A percentile compares a stretch with the other conserved stretches of the same genome.
Evolutionary conservation across 2,797 vertebrate species (phyloP).

Genomic region (Liasis olivaceus): DNA sequence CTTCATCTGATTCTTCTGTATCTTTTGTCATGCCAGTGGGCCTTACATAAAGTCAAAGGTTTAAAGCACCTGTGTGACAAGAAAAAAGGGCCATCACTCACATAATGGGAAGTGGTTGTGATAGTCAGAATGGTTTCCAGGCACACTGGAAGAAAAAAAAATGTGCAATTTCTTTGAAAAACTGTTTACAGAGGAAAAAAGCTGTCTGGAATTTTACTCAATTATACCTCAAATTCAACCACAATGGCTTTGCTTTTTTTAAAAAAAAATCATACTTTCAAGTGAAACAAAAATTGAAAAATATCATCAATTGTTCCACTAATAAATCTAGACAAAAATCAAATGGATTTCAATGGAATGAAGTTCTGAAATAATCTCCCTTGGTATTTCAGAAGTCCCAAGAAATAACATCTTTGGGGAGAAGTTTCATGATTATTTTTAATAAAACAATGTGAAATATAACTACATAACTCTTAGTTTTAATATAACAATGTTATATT

Average conservation of each 20-base stretch:
- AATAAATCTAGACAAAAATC: neutral
- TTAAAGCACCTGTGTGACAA: constrained; percentile 4
- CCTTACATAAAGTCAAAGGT: neutral
- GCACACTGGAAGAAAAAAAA: neutral
- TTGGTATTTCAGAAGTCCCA: neutral
- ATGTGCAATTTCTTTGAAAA: neutral
- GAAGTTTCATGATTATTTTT: neutral
- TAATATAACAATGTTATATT: neutral
- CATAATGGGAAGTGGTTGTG: neutral
- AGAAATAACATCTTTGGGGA: neutral
- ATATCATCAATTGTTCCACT: neutral
- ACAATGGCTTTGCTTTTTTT: neutral
- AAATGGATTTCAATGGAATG: neutral
- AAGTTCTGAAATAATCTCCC: neutral
- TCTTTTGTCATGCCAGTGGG: neutral
- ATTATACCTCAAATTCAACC: neutral
- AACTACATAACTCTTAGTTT: neutral
- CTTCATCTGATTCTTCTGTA: constrained; percentile 14
- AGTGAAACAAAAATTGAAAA: constrained; percentile 21
- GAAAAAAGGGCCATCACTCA: neutral
- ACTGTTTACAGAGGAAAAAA: neutral
- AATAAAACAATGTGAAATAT: neutral
- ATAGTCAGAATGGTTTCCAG: neutral
- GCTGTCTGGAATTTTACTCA: neutral
- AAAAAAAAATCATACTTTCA: neutral